Percentiles rank a stretch among this genome's conserved stretches.
phyloP scores from a whole-genome alignment of 1,140 invertebrate species.

The Zaprionus ornatus region DNA sequence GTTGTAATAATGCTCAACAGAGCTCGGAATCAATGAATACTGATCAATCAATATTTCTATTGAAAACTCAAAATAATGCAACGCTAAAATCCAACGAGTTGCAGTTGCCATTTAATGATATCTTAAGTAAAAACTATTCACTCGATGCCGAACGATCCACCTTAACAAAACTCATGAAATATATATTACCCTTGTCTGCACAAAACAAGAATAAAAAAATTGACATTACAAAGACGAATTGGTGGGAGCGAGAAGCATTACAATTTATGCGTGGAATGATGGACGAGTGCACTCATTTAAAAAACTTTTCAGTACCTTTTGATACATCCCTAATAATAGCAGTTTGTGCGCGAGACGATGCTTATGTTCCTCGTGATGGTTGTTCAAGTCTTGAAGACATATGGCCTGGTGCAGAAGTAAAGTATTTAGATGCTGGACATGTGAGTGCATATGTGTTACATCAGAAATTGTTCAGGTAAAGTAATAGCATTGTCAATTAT shows the following conservation, averaged over 20 bases:
- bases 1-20: conserved; percentile 34
- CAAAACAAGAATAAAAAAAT: conserved; percentile 63
- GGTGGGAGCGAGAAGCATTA: conserved; percentile 90
- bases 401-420: conserved; percentile 95
- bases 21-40: conserved; percentile 9
- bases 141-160: conserved; percentile 42
- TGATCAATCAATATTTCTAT: conserved; percentile 58
- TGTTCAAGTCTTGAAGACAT: conserved; percentile 92
- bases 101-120: conserved; percentile 43
- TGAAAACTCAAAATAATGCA: conserved; percentile 42
- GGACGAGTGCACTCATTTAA: conserved; percentile 99
- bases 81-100: conserved; percentile 41
- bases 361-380: conserved; percentile 94
- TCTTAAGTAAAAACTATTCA: conserved; percentile 21
- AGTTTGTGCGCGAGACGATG: conserved; percentile 94
- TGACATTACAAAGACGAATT: conserved; percentile 86
- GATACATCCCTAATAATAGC: conserved; percentile 94
- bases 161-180: conserved; percentile 78
- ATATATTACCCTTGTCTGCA: conserved; percentile 60
- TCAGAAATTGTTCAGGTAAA: conserved; percentile 93
- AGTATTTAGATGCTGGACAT: conserved; percentile 95
- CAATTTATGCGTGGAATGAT: conserved; percentile 99
- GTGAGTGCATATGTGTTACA: conserved; percentile 95
- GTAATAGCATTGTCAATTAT: neutral
- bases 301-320: conserved; percentile 93